Evolutionary conservation across 30 jellyfish, hydroid and myxozoan genomes (phyloP).

Genomic region (Nemopilema nomurai): DNA sequence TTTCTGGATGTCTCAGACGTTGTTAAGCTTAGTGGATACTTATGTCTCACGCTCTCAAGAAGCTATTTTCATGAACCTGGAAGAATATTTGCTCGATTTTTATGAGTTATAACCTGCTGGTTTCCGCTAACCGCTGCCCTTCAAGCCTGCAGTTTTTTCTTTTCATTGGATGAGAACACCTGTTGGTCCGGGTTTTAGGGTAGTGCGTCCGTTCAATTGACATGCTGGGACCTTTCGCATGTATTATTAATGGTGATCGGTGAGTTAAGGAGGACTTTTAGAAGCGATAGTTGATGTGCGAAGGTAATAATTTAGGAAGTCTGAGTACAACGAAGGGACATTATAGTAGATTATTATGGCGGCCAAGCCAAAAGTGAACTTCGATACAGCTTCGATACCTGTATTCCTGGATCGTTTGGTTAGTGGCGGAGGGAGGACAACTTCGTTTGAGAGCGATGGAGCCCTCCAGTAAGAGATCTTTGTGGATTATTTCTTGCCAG

Average conservation of each 20-base stretch:
- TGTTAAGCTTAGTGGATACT: too few relatives aligned
- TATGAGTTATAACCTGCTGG: too few relatives aligned
- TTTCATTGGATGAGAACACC: neutral
- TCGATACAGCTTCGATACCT: constrained; percentile 13
- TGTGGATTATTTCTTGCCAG: neutral
- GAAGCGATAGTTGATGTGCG: neutral
- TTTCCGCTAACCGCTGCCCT: too few relatives aligned
- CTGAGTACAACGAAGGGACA: neutral
- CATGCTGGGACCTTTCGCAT: neutral
- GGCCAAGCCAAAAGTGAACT: constrained; percentile 18
- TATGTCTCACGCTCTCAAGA: too few relatives aligned
- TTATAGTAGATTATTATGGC: neutral
- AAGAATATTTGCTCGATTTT: too few relatives aligned
- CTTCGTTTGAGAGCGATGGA: constrained; percentile 47
- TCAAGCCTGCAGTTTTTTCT: too few relatives aligned
- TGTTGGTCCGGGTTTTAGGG: neutral
- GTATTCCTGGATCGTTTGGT: constrained; percentile 7
- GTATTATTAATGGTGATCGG: constrained; percentile 9
- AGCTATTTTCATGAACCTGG: too few relatives aligned
- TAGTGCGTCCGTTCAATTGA: neutral
- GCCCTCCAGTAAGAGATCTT: constrained; percentile 30
- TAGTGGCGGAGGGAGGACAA: constrained; percentile 8
- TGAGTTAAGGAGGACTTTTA: neutral
- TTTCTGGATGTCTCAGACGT: too few relatives aligned
- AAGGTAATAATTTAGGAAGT: neutral